Percentiles rank a stretch among this genome's conserved stretches.
Conservation (phyloP, 2,797 vertebrate species). For the Cheirogaleus major region DNA sequence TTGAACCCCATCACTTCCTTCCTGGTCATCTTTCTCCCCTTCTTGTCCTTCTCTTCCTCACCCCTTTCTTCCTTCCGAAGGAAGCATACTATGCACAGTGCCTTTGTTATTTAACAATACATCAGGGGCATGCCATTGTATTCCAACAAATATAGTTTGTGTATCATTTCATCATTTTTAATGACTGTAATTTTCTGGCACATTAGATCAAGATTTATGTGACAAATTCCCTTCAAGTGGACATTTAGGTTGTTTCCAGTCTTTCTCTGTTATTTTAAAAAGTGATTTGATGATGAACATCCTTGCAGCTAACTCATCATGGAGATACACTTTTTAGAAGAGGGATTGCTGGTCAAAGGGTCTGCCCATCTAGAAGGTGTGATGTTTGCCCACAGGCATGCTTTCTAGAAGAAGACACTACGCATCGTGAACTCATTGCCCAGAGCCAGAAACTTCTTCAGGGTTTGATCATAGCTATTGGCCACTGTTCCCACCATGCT, state of each 20-base stretch:
- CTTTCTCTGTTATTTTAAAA: not conserved
- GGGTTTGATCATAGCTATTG: not conserved
- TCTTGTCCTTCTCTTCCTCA: not conserved
- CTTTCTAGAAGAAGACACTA: conserved; percentile 9
- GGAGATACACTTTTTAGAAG: not conserved
- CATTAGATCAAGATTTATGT: not conserved
- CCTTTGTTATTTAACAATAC: not conserved
- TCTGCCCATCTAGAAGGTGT: not conserved
- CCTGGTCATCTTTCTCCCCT: not conserved
- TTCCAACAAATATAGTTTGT: not conserved
- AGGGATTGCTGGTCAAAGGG: not conserved
- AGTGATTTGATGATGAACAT: conserved; percentile 16
- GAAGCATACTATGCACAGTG: not conserved
- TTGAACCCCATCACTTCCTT: not conserved
- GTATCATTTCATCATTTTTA: not conserved
- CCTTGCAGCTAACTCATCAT: not conserved
- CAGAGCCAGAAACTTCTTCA: conserved; percentile 45
- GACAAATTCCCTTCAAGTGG: not conserved
- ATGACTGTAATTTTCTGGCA: not conserved
- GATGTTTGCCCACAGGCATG: not conserved
- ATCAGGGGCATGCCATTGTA: not conserved
- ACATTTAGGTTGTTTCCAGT: not conserved
- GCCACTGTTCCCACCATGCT: conserved; percentile 20
- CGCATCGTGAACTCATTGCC: not conserved
- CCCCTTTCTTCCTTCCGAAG: not conserved